Conservation (phyloP, 2,113 vertebrate genomes). For the Bubo bubo region DNA sequence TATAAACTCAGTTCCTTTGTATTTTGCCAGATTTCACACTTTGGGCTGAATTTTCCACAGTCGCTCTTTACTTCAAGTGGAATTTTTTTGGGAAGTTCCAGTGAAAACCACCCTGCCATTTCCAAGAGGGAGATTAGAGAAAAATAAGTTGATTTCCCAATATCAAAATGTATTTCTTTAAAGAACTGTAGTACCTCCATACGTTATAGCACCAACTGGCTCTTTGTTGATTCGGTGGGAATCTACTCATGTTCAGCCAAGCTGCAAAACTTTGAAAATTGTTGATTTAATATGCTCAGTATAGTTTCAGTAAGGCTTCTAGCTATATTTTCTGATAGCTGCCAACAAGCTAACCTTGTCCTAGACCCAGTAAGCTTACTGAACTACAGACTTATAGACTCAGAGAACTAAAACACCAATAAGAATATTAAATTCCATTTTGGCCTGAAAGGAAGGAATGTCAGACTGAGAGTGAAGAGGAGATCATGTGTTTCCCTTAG, state of each 20-base stretch:
- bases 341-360: not conserved
- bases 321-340: not conserved
- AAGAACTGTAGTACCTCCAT: not conserved
- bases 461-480: not conserved
- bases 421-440: not conserved
- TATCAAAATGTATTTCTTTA: not conserved
- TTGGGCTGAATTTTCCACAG: not conserved
- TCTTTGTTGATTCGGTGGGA: not conserved
- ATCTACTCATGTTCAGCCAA: not conserved
- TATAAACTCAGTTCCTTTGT: not conserved
- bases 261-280: not conserved
- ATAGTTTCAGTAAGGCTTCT: not conserved
- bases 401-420: not conserved
- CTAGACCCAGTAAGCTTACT: not conserved
- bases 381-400: not conserved
- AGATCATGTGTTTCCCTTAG: not conserved
- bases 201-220: not conserved
- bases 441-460: not conserved
- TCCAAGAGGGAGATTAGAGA: not conserved
- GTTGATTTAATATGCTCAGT: not conserved
- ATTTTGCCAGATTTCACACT: not conserved
- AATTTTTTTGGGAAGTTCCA: not conserved
- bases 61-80: not conserved
- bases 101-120: not conserved
- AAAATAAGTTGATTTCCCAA: not conserved